Conservation (phyloP, 1,140 invertebrate genomes). For the Drosophila kikkawai region DNA sequence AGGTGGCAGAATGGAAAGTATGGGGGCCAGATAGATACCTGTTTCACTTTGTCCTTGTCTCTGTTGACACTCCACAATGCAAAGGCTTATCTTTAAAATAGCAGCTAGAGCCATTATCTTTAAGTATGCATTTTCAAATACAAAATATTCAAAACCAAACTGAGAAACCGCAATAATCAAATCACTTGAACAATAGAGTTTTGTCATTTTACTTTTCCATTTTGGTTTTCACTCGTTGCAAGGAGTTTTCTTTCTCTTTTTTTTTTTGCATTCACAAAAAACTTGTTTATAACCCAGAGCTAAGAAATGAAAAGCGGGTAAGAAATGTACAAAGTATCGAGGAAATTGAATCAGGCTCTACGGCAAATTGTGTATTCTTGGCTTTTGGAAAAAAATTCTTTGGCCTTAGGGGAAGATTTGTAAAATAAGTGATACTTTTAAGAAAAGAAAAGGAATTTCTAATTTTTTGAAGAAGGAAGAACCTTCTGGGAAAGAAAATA, state of each 20-base stretch:
- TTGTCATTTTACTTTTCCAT: not conserved
- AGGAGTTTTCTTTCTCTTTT: not conserved
- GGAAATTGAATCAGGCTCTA: conserved; percentile 27
- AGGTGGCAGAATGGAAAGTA: not conserved
- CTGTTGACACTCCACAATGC: conserved; percentile 9
- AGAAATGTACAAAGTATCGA: not conserved
- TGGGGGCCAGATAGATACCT: conserved; percentile 5
- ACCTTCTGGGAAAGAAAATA: not conserved
- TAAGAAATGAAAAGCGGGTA: conserved; percentile 1
- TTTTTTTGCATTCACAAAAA: not conserved
- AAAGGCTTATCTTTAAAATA: too few relatives aligned
- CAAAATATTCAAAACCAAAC: not conserved
- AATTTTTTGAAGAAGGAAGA: not conserved
- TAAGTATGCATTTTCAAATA: not conserved
- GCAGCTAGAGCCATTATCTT: too few relatives aligned
- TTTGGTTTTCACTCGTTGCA: not conserved
- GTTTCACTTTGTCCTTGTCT: conserved; percentile 55
- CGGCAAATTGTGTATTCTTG: conserved; percentile 8
- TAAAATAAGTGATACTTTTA: not conserved
- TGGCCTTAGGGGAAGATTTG: not conserved
- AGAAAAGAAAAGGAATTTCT: not conserved
- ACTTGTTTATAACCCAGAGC: conserved; percentile 12
- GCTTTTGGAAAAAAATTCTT: not conserved
- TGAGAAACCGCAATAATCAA: conserved; percentile 13
- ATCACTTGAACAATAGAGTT: conserved; percentile 23